Conservation (phyloP, 1,140 invertebrate genomes). For the Drusus annulatus region DNA sequence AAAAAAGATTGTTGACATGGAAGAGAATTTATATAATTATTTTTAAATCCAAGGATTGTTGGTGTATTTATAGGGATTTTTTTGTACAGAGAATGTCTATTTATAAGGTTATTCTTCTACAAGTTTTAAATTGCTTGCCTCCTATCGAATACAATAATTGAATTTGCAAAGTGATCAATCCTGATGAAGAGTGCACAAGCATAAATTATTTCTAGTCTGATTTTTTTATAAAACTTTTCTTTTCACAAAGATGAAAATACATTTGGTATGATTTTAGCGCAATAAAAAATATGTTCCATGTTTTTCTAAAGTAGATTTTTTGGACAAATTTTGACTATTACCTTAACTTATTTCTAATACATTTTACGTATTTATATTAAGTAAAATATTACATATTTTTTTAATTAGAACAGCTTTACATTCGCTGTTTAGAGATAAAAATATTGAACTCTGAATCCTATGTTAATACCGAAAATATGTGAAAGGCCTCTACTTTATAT, state of each 20-base stretch:
- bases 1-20: no score
- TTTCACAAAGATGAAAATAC: conserved; percentile 1
- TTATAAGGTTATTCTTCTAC: no score
- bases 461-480: not conserved
- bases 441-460: conserved; percentile 1
- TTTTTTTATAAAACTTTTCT: not conserved
- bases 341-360: conserved; percentile 17
- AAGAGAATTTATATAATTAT: no score
- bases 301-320: conserved; percentile 3
- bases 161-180: no score
- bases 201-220: no score
- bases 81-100: no score
- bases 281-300: conserved; percentile 6
- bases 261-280: conserved; percentile 19
- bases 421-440: conserved; percentile 5
- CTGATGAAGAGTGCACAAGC: no score
- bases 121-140: no score
- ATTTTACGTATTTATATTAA: not conserved
- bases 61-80: no score
- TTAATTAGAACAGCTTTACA: conserved; percentile 18
- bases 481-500: not conserved
- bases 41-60: no score
- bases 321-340: conserved; percentile 33
- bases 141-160: no score
- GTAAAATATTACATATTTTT: not conserved